A percentile compares a stretch with the other conserved stretches of the same genome.
phyloP scores from a whole-genome alignment of 2,113 vertebrate genomes.

The Notechis scutatus region DNA sequence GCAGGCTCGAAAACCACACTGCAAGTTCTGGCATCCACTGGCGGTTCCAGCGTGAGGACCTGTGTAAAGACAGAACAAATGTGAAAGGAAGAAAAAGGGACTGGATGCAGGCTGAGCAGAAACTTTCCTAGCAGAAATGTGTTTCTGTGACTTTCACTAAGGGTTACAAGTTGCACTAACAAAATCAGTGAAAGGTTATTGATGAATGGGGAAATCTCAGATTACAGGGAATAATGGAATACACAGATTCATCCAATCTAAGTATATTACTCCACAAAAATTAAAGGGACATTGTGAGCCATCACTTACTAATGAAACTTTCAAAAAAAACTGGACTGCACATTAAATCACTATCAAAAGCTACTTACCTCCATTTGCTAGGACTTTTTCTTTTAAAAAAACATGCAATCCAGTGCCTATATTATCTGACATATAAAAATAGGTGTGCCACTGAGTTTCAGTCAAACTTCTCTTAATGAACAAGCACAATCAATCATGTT shows the following conservation, averaged over 20 bases:
- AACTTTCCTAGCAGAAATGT: background rate
- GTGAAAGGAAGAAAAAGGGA: constrained; percentile 67
- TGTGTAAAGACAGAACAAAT: constrained; percentile 75
- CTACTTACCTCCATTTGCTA: constrained; percentile 72
- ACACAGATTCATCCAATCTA: background rate
- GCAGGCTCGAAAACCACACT: constrained; percentile 98
- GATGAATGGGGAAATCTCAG: background rate
- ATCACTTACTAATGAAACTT: background rate
- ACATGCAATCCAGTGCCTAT: constrained; percentile 11
- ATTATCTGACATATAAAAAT: background rate
- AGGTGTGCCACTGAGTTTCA: background rate
- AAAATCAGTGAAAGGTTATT: background rate
- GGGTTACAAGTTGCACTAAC: background rate
- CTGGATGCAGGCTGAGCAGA: background rate
- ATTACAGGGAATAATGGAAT: background rate
- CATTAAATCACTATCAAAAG: constrained; percentile 21
- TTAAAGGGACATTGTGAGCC: background rate
- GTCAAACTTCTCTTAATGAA: background rate
- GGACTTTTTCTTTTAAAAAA: background rate
- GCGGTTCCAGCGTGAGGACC: constrained; percentile 95
- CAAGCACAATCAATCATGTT: background rate
- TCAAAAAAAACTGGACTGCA: background rate
- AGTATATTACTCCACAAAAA: background rate
- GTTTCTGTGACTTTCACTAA: background rate
- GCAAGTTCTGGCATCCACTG: constrained; percentile 99